These are phyloP conservation scores for Pinctada fucata DNA, from an alignment of 2,888 invertebrate genomes.

Conservation along the genomic window DNA sequence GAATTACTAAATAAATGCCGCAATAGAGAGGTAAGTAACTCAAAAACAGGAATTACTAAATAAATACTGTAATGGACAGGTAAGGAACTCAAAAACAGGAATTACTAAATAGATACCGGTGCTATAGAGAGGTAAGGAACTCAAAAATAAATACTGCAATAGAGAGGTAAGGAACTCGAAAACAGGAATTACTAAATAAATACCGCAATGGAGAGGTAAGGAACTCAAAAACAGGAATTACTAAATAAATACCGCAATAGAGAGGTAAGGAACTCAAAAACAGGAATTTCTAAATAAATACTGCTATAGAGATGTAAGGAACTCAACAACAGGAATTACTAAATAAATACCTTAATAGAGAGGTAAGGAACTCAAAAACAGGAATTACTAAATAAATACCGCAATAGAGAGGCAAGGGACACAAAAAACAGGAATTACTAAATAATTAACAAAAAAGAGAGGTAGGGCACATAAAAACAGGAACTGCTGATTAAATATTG, in stretches of 20 bases:
- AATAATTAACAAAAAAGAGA: too few species aligned
- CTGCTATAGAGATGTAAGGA: not conserved
- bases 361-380: conserved; percentile 62
- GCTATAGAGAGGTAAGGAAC: too few species aligned
- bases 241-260: conserved; percentile 80
- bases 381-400: conserved; percentile 67
- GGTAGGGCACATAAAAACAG: conserved; percentile 42
- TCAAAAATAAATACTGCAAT: conserved; percentile 78
- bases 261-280: conserved; percentile 75
- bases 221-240: conserved; percentile 55
- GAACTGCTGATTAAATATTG: conserved; percentile 68
- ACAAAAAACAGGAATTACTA: not conserved
- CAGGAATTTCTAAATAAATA: not conserved
- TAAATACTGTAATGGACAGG: not conserved
- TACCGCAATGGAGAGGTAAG: conserved; percentile 81
- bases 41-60: not conserved
- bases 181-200: conserved; percentile 36
- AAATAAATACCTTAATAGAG: conserved; percentile 81
- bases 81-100: too few species aligned
- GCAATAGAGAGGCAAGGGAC: conserved; percentile 81
- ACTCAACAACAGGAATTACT: conserved; percentile 66
- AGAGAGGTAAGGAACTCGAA: conserved; percentile 79
- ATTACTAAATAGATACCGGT: too few species aligned
- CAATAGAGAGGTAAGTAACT: conserved; percentile 82
- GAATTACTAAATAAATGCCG: conserved; percentile 67